These are phyloP conservation scores for Cheilosia urbana DNA, from an alignment of 2,888 invertebrate genomes.

Conservation along the genomic window DNA sequence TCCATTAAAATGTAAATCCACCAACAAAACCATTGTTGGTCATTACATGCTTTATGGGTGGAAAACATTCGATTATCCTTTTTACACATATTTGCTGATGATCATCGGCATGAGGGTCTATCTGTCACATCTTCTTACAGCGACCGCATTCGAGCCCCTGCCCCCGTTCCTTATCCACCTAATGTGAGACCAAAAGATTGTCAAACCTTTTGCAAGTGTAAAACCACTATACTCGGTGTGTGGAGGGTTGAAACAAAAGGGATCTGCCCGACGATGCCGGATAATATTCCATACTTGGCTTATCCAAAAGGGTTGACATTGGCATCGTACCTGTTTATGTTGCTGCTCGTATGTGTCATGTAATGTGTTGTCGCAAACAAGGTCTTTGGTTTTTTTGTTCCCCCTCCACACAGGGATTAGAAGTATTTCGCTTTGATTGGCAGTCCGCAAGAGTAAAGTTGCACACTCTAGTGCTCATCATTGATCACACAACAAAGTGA, in stretches of 20 bases:
- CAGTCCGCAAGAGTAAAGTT: conserved; percentile 66
- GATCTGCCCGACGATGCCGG: conserved; percentile 26
- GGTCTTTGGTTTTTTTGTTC: neutral
- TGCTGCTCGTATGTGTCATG: conserved; percentile 43
- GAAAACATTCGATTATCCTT: conserved; percentile 75
- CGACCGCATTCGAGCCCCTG: conserved; percentile 52
- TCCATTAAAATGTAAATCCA: conserved; percentile 47
- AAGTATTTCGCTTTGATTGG: conserved; percentile 63
- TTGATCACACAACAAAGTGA: neutral
- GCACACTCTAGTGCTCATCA: conserved; percentile 35
- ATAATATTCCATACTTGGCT: conserved; percentile 71
- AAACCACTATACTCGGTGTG: conserved; percentile 15
- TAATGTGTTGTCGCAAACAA: conserved; percentile 37
- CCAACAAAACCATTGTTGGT: conserved; percentile 60
- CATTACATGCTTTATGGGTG: conserved; percentile 71
- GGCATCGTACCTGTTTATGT: conserved; percentile 44
- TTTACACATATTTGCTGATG: conserved; percentile 75
- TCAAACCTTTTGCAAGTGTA: conserved; percentile 39
- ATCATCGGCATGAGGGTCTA: conserved; percentile 66
- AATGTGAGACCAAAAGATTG: conserved; percentile 40
- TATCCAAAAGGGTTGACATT: conserved; percentile 56
- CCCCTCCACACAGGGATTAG: conserved; percentile 35
- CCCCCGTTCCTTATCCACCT: conserved; percentile 11
- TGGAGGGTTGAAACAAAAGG: conserved; percentile 63
- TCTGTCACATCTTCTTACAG: conserved; percentile 68